Base-by-base conservation (phyloP, 2,888 invertebrate genomes). In the Cenopis cana region DNA sequence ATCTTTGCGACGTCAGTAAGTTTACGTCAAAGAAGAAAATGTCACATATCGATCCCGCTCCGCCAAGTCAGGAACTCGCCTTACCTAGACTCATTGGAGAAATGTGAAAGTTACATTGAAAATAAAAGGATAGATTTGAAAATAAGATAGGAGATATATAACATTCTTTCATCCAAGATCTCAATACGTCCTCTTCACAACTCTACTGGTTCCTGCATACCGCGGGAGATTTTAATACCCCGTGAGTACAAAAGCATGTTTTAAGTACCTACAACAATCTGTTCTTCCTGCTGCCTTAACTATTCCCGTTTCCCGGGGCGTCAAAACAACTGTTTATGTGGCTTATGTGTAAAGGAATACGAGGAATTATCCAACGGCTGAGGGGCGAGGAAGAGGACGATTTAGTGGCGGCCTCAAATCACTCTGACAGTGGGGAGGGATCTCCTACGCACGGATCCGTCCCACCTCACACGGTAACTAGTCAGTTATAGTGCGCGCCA, bases 341-440 rank as follows among this genome's bases (percentile, higher is more conserved):
- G 81, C 87, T 85, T 93, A 84, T 85, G 72, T 74, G 74, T 75
- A 78, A 81, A 81, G 81, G 78, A 78, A 87, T 89, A 91, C 79
- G 85, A 83, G 82, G 83, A 87, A 85, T 87, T 88, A 89, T 90
- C 78, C 82, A 74, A 72, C 80, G 81, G 79, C 81, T 76, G 76
- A 76, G 74, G 74, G 75, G 88, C 79, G 87, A 91, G 93, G 93
- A 93, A 90, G 92, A 84, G 85, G 77, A 84, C 92, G 91, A 93
- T 93, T 93, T 92, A 66, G 88, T 82, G 80, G 81, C 89, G 93
- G 90, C 93, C 93, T 93, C 92, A 92, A 93, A 93, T 91, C 89
- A 85, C 83, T 86, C 84, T 86, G 80, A 87, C 81, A 79, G 78
- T 80, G 80, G 92, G 92, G 92, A 88, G 89, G 89, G 87, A 83